Conservation (phyloP, 2,888 invertebrate species). For the Microctonus aethiopoides region DNA sequence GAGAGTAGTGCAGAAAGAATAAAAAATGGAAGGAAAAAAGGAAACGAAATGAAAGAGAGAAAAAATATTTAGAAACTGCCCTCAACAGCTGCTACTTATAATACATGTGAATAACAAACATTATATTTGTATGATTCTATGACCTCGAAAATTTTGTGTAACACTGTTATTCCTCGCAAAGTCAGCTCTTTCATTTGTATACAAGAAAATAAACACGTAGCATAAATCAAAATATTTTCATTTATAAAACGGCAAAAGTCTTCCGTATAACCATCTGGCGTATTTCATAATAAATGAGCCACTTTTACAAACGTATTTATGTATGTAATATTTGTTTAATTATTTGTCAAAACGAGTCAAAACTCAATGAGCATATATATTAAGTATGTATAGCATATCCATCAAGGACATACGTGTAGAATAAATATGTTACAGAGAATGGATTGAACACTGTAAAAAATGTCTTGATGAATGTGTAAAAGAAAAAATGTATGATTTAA, state of each 20-base stretch:
- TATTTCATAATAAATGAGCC: too few relatives aligned
- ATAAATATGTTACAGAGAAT: too few relatives aligned
- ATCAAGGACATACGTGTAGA: too few relatives aligned
- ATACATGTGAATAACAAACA: neutral
- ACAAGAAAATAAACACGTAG: neutral
- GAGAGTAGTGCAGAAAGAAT: constrained; percentile 15
- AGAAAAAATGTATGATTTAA: constrained; percentile 15
- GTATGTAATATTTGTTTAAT: too few relatives aligned
- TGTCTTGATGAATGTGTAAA: constrained; percentile 4
- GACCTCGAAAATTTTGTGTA: neutral
- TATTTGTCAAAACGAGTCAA: too few relatives aligned
- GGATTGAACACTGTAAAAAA: too few relatives aligned
- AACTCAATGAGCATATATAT: too few relatives aligned
- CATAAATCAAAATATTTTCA: too few relatives aligned
- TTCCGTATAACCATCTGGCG: too few relatives aligned
- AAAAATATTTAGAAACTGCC: constrained; percentile 8
- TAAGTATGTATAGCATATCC: too few relatives aligned
- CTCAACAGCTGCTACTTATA: constrained; percentile 43
- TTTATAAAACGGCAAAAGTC: too few relatives aligned
- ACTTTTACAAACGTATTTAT: too few relatives aligned
- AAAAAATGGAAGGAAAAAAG: neutral
- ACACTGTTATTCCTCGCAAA: neutral
- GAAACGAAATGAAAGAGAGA: constrained; percentile 16
- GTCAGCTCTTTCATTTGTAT: neutral
- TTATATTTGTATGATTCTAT: neutral